Conservation (phyloP, 2,797 vertebrate genomes). For the Bucorvus abyssinicus region DNA sequence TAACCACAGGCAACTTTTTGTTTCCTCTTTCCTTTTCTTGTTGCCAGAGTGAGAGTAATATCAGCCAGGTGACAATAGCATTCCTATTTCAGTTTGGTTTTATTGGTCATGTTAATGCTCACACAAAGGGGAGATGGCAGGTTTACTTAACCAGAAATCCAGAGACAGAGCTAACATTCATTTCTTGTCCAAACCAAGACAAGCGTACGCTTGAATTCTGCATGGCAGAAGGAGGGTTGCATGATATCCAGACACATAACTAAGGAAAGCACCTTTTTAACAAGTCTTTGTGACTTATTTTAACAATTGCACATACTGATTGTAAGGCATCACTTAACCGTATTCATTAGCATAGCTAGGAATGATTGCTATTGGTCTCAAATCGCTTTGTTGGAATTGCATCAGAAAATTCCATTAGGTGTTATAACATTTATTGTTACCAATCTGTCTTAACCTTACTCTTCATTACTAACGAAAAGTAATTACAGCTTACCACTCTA, state of each 20-base stretch:
- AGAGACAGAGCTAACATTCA: background rate
- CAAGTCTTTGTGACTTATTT: background rate
- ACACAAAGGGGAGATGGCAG: background rate
- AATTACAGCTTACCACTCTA: background rate
- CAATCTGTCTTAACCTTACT: background rate
- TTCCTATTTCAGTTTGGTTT: background rate
- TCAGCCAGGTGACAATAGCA: accelerated
- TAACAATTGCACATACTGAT: background rate
- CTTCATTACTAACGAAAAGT: background rate
- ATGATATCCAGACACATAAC: background rate
- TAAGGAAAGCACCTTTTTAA: background rate
- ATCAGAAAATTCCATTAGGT: constrained; percentile 10
- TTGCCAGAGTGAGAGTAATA: background rate
- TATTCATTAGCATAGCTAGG: background rate
- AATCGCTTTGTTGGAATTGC: background rate
- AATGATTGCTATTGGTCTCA: background rate
- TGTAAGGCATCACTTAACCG: background rate
- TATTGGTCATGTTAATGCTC: background rate
- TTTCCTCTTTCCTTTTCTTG: background rate
- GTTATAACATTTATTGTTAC: background rate
- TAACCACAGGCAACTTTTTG: background rate
- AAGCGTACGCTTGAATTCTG: background rate
- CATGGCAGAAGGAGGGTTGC: background rate
- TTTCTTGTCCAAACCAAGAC: background rate
- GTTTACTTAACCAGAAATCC: background rate